A percentile compares a stretch with the other conserved stretches of the same genome.
These are phyloP conservation scores for Alloplasta piceator DNA, from an alignment of 2,888 invertebrate species.

Conservation along the genomic window DNA sequence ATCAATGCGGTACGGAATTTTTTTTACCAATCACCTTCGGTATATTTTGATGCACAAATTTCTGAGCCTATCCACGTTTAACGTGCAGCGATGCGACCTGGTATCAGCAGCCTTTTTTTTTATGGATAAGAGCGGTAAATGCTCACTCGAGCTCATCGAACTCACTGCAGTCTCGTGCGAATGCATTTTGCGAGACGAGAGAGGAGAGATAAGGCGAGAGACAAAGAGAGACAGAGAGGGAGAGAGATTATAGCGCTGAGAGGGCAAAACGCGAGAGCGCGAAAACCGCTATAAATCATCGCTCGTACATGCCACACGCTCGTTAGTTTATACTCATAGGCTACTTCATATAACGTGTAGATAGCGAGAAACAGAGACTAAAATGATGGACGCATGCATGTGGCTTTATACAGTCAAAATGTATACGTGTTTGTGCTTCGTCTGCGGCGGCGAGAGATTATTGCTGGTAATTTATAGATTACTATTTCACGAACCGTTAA, in stretches of 20 bases:
- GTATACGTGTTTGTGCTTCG: slow-evolving; percentile 14
- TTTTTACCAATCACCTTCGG: not conserved
- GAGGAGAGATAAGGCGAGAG: not conserved
- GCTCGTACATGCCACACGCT: slow-evolving; percentile 25
- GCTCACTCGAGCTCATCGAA: slow-evolving; percentile 16
- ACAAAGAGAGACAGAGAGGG: slow-evolving; percentile 15
- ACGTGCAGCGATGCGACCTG: slow-evolving; percentile 7
- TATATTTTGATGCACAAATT: not conserved
- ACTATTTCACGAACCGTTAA: slow-evolving; percentile 60
- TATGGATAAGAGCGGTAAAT: not conserved
- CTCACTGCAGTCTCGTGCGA: slow-evolving; percentile 11
- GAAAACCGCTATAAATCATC: slow-evolving; percentile 47
- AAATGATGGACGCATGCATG: slow-evolving; percentile 25
- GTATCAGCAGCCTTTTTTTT: not conserved
- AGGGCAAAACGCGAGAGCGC: slow-evolving; percentile 10
- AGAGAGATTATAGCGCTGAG: slow-evolving; percentile 36
- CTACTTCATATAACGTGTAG: slow-evolving; percentile 40
- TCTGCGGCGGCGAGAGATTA: slow-evolving; percentile 48
- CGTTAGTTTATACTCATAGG: slow-evolving; percentile 21
- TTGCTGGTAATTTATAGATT: slow-evolving; percentile 66
- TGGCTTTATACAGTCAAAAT: not conserved
- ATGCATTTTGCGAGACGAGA: slow-evolving; percentile 32
- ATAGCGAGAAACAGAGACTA: slow-evolving; percentile 25
- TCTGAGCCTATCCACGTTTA: not conserved
- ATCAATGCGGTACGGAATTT: not conserved